Conservation (phyloP, 2,888 invertebrate species). For the Pinctada fucata region DNA sequence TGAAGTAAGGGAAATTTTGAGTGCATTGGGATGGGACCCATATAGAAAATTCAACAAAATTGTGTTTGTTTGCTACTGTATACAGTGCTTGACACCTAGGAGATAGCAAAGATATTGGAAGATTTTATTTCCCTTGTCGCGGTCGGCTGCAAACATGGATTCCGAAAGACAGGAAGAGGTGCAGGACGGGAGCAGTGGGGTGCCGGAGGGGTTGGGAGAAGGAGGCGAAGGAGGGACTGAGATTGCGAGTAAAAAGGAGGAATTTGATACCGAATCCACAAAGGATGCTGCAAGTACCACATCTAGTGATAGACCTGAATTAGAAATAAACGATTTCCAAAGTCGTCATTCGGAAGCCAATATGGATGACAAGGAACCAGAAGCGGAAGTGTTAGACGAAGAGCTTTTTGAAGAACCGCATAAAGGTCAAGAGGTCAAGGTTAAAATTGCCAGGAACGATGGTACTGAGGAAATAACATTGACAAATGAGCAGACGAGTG, state of each 20-base stretch:
- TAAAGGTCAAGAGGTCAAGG: too few relatives aligned
- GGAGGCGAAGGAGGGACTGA: background rate
- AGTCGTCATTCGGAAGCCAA: background rate
- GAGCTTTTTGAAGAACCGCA: background rate
- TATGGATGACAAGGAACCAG: background rate
- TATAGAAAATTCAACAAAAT: too few relatives aligned
- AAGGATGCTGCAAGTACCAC: background rate
- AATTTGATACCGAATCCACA: background rate
- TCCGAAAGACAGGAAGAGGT: constrained; percentile 1
- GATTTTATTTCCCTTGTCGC: too few relatives aligned
- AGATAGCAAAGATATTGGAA: too few relatives aligned
- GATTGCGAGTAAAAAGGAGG: background rate
- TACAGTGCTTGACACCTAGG: too few relatives aligned
- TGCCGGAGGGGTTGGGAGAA: background rate
- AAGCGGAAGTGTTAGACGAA: background rate
- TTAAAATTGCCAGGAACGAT: too few relatives aligned
- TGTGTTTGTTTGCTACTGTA: too few relatives aligned
- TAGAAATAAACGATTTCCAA: background rate
- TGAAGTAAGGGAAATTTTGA: too few relatives aligned
- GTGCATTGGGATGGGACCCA: too few relatives aligned
- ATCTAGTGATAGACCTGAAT: background rate
- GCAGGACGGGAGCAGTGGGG: background rate
- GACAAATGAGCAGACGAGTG: background rate
- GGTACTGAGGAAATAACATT: too few relatives aligned
- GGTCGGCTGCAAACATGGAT: too few relatives aligned